Percentiles rank a stretch among this genome's conserved stretches.
phyloP scores from a whole-genome alignment of 2,797 vertebrate species.

The Morus bassanus region DNA sequence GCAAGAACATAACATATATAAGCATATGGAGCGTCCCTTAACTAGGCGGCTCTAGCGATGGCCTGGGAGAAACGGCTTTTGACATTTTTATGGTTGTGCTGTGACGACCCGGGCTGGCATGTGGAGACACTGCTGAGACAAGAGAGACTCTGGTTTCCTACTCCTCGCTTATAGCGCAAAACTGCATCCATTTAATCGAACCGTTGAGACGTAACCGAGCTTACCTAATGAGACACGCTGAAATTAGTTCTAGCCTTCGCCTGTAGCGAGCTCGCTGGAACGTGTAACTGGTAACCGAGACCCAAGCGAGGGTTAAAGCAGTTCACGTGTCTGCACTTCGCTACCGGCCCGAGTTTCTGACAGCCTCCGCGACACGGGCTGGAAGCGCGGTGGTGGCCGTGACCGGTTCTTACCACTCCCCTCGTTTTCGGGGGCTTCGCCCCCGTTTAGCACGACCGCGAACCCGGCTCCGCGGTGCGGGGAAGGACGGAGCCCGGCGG shows the following conservation, averaged over 20 bases:
- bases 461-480: not conserved
- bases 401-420: not conserved
- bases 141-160: not conserved
- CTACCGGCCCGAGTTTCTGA: not conserved
- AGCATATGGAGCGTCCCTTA: rapidly evolving
- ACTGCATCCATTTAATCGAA: not conserved
- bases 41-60: rapidly evolving
- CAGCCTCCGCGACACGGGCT: not conserved
- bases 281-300: not conserved
- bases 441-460: not conserved
- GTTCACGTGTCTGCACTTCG: not conserved
- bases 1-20: rapidly evolving
- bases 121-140: not conserved
- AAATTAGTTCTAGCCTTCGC: not conserved
- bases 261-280: not conserved
- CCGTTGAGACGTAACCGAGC: not conserved
- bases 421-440: not conserved
- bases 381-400: not conserved
- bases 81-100: not conserved
- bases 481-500: not conserved
- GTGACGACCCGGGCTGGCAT: not conserved
- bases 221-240: not conserved
- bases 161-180: not conserved
- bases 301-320: not conserved
- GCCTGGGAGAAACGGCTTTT: not conserved